phyloP scores from a whole-genome alignment of 2,888 invertebrate genomes.

The Pristionchus fissidentatus region DNA sequence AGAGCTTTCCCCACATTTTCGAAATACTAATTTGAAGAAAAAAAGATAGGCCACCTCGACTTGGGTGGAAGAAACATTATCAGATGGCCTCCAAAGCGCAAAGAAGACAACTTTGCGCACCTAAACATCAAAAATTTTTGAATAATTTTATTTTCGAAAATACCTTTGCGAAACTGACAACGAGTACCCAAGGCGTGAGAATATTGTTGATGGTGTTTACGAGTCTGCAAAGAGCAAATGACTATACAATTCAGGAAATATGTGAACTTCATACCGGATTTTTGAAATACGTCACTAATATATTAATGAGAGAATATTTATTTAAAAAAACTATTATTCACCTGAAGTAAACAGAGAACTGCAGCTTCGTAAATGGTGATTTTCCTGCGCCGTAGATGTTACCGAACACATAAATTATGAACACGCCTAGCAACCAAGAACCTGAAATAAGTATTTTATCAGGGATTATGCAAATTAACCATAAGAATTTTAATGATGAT shows the following conservation, averaged over 20 bases:
- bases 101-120: too few relatives aligned
- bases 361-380: slow-evolving; percentile 12
- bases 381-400: background rate
- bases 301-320: background rate
- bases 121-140: too few relatives aligned
- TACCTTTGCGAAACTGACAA: background rate
- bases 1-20: too few relatives aligned
- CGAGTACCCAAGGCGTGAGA: background rate
- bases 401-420: background rate
- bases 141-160: too few relatives aligned
- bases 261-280: background rate
- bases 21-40: too few relatives aligned
- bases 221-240: background rate
- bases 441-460: too few relatives aligned
- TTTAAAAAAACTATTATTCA: background rate
- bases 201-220: background rate
- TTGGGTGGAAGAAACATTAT: too few relatives aligned
- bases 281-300: background rate
- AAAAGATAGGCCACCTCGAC: too few relatives aligned
- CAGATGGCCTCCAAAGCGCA: too few relatives aligned
- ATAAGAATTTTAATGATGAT: too few relatives aligned
- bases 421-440: background rate
- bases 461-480: too few relatives aligned
- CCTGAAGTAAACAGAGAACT: background rate
- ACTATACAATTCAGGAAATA: background rate